Base-by-base conservation (phyloP, 2,113 vertebrate species). In the Oostethus manadensis region DNA sequence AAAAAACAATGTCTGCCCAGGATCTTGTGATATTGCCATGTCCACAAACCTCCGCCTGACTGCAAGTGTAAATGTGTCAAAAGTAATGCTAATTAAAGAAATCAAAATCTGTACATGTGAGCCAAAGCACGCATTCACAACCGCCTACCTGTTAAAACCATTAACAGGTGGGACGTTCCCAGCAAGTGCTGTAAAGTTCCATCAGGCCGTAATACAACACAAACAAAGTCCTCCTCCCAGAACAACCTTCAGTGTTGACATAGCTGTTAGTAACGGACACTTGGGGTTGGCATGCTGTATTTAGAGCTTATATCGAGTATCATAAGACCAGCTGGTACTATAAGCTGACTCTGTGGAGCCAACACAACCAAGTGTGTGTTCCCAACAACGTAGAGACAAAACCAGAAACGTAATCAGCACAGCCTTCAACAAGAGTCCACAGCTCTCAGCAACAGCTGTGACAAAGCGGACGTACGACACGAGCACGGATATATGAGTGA, bases 81-180 rank as follows among this genome's bases (percentile, higher is more conserved):
- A 43, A 53, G 38, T 38, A 57, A 58, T 18, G 50, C 18, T 54
- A 10, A 58, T 53, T 8, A 61, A 16, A 8, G 10, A 49, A 56
- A 53, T 65, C 40, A 18, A 44, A 20, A 49, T 64, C 55, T 70
- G 21, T 18, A 18, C 11, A 38, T 8, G 47, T 38, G 58, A 4
- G 26, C 3, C 51, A 20, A 2, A 3, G 5, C 23, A 10, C n/a
- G 20, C 6, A 18, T 54, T 38, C 4, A 38, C 51, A 38, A 6
- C 51, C 33, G 11, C 29, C 17, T 18, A 38, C 7, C 7, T 38
- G 35, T 38, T 38, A 2, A 60, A 38, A 48, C 53, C 21, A 45
- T 74, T 64, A 60, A 60, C 76, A 75, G 65, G 67, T 84, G 73
- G 47, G 54, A 68, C 46, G 58, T 80, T 81, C 78, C 66, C 80